Conservation (phyloP, 1,140 invertebrate species). For the Lepidurus apus region DNA sequence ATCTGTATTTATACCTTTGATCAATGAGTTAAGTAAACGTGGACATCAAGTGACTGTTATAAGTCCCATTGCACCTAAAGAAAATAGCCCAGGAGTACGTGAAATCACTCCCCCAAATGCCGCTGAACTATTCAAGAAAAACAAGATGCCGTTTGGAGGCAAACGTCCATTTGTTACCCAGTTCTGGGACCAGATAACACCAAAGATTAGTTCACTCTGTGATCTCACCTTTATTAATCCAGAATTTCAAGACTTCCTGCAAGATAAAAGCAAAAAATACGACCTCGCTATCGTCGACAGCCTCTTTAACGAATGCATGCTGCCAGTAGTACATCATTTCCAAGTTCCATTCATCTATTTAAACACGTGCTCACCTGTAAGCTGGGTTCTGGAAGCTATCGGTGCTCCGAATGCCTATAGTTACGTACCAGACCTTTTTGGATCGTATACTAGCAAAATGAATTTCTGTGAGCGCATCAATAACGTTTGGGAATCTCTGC, state of each 20-base stretch:
- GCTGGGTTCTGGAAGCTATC: slow-evolving; percentile 48
- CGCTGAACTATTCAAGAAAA: slow-evolving; percentile 6
- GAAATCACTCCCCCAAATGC: slow-evolving; percentile 15
- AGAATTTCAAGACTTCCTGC: slow-evolving; percentile 21
- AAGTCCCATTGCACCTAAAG: slow-evolving; percentile 45
- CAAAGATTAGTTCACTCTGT: neutral
- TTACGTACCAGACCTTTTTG: slow-evolving; percentile 54
- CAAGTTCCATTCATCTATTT: slow-evolving; percentile 55
- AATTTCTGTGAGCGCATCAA: slow-evolving; percentile 53
- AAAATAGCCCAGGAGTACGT: neutral
- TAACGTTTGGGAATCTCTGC: slow-evolving; percentile 43
- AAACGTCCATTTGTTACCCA: neutral
- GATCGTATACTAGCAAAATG: slow-evolving; percentile 51
- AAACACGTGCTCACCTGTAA: slow-evolving; percentile 32
- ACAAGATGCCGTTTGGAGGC: too few species aligned
- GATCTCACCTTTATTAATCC: neutral
- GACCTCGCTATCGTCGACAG: slow-evolving; percentile 42
- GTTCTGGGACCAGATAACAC: neutral
- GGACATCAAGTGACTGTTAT: slow-evolving; percentile 64
- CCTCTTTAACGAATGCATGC: slow-evolving; percentile 40
- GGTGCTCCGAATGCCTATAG: slow-evolving; percentile 51
- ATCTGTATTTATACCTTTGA: slow-evolving; percentile 56
- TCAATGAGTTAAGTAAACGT: slow-evolving; percentile 55
- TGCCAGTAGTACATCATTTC: slow-evolving; percentile 46
- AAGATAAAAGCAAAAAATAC: slow-evolving; percentile 33